Conservation (phyloP, 2,113 vertebrate species). For the Platichthys stellatus region DNA sequence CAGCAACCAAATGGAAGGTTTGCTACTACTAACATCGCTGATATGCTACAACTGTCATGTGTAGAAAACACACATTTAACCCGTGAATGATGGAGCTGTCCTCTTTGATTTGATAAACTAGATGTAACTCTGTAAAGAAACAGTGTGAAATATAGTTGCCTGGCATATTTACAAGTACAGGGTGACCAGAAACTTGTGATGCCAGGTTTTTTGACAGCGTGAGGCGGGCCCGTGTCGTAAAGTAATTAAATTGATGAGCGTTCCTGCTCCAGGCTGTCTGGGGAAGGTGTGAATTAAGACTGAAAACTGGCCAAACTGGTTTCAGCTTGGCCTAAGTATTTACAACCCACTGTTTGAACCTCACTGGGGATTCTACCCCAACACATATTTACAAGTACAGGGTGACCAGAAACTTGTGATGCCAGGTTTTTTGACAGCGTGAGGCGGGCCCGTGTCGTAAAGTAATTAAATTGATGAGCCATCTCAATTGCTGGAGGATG, state of each 20-base stretch:
- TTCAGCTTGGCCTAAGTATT: no score
- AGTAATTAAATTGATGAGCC: conserved; percentile 74
- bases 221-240: conserved; percentile 56
- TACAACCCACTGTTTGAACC: no score
- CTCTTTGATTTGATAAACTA: not conserved
- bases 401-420: conserved; percentile 40
- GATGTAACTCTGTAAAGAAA: not conserved
- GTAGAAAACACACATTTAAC: no score
- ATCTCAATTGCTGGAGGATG: conserved; percentile 61
- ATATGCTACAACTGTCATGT: no score
- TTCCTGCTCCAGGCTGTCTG: no score
- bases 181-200: conserved; percentile 40
- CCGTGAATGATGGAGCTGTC: not conserved
- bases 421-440: conserved; percentile 56
- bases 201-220: conserved; percentile 56
- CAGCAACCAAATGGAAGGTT: no score
- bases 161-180: conserved; percentile 55
- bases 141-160: conserved; percentile 24
- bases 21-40: no score
- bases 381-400: conserved; percentile 51
- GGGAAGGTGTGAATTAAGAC: no score
- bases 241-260: conserved; percentile 74
- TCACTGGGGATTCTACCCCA: no score
- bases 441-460: conserved; percentile 56
- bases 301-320: no score